Conservation (phyloP, 2,888 invertebrate genomes). For the Sinhomidia bicolor region DNA sequence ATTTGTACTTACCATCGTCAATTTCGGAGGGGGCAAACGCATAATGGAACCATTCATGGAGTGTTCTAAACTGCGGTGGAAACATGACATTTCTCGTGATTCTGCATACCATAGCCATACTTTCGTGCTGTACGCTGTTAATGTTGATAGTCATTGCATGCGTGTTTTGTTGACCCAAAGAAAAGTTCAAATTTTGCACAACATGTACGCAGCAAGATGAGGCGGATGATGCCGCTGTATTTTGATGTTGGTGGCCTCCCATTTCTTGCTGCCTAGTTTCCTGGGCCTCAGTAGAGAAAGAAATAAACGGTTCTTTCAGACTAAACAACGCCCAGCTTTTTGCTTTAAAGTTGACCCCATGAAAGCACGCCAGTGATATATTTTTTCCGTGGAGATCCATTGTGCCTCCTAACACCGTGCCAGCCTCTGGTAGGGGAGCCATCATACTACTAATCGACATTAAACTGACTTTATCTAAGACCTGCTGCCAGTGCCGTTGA, state of each 20-base stretch:
- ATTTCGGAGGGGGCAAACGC: conserved; percentile 97
- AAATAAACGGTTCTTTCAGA: conserved; percentile 94
- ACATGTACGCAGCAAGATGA: conserved; percentile 87
- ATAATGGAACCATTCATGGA: conserved; percentile 98
- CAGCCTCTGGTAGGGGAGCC: conserved; percentile 83
- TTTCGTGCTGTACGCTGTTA: conserved; percentile 87
- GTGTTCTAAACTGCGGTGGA: conserved; percentile 96
- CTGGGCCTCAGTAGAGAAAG: conserved; percentile 96
- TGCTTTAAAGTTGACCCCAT: conserved; percentile 97
- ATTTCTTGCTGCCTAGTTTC: conserved; percentile 86
- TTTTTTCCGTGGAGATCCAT: conserved; percentile 93
- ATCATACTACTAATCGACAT: conserved; percentile 86
- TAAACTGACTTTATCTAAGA: conserved; percentile 90
- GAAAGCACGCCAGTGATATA: conserved; percentile 97
- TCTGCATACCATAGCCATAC: conserved; percentile 97
- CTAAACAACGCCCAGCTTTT: conserved; percentile 98
- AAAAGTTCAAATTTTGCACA: conserved; percentile 94
- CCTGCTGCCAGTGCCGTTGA: conserved; percentile 97
- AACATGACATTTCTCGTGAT: conserved; percentile 95
- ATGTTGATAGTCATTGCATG: conserved; percentile 84
- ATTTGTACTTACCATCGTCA: conserved; percentile 93
- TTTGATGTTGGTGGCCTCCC: conserved; percentile 77
- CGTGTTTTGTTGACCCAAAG: conserved; percentile 88
- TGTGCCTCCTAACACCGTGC: conserved; percentile 93
- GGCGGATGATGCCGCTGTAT: conserved; percentile 82